Conservation (phyloP, 1,140 invertebrate species). For the Ceratitis capitata region DNA sequence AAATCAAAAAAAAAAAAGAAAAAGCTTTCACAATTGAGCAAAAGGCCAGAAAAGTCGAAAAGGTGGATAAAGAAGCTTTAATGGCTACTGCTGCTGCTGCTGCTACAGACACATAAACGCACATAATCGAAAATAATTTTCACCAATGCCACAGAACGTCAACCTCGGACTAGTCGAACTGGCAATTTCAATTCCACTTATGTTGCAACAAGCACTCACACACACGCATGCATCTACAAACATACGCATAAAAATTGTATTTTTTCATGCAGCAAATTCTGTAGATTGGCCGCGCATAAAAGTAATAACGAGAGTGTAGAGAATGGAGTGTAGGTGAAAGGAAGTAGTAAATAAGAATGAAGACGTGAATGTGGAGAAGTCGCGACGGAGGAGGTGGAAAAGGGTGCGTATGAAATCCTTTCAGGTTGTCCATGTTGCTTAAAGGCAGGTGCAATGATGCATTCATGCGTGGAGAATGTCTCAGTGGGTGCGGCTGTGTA, state of each 20-base stretch:
- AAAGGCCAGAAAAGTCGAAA: slow-evolving; percentile 15
- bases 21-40: not conserved
- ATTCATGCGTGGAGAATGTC: slow-evolving; percentile 26
- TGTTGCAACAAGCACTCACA: not conserved
- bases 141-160: not conserved
- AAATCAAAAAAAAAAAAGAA: not conserved
- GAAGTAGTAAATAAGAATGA: not conserved
- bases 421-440: not conserved
- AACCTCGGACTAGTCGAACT: slow-evolving; percentile 11
- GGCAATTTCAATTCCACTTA: slow-evolving; percentile 18
- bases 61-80: slow-evolving; percentile 25
- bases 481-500: not conserved
- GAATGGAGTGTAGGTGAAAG: not conserved
- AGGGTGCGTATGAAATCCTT: not conserved
- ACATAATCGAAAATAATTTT: slow-evolving; percentile 11
- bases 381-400: not conserved
- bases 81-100: too few species aligned
- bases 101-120: not conserved
- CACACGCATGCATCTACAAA: not conserved
- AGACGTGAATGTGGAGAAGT: not conserved
- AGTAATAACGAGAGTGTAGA: not conserved
- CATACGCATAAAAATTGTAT: not conserved
- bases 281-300: slow-evolving; percentile 15
- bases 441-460: slow-evolving; percentile 30
- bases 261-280: not conserved